phyloP scores from a whole-genome alignment of 2,888 invertebrate species.

The Ditula angustiorana region DNA sequence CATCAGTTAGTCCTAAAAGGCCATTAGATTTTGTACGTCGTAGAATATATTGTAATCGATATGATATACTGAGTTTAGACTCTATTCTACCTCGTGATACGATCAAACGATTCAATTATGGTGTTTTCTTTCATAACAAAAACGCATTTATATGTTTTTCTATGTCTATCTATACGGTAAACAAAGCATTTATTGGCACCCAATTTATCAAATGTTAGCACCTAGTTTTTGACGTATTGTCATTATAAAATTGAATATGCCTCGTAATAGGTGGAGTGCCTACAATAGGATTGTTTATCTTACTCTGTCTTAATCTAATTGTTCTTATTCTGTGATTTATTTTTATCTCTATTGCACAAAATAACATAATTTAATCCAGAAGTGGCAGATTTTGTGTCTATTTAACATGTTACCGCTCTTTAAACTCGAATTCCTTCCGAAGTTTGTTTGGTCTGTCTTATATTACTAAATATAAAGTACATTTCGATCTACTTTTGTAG shows the following conservation, averaged over 20 bases:
- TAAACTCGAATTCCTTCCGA: background rate
- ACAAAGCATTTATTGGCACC: no score
- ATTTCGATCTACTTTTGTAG: background rate
- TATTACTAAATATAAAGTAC: background rate
- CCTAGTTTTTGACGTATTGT: no score
- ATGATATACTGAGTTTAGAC: background rate
- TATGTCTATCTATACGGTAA: no score
- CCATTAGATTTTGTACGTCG: slow-evolving; percentile 37
- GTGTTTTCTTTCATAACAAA: background rate
- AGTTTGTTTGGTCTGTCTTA: background rate
- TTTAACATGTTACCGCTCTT: background rate
- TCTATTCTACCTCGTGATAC: background rate
- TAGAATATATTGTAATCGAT: slow-evolving; percentile 13
- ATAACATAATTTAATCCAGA: background rate
- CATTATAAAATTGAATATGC: no score
- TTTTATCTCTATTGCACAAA: background rate
- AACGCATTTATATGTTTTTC: no score
- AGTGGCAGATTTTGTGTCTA: background rate
- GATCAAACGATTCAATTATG: background rate
- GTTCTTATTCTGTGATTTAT: background rate
- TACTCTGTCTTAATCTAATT: background rate
- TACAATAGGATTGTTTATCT: no score
- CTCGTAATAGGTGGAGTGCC: no score
- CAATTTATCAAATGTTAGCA: no score
- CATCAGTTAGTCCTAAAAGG: slow-evolving; percentile 19